Base-by-base conservation (phyloP, 2,113 vertebrate genomes). In the Stictonetta naevosa region DNA sequence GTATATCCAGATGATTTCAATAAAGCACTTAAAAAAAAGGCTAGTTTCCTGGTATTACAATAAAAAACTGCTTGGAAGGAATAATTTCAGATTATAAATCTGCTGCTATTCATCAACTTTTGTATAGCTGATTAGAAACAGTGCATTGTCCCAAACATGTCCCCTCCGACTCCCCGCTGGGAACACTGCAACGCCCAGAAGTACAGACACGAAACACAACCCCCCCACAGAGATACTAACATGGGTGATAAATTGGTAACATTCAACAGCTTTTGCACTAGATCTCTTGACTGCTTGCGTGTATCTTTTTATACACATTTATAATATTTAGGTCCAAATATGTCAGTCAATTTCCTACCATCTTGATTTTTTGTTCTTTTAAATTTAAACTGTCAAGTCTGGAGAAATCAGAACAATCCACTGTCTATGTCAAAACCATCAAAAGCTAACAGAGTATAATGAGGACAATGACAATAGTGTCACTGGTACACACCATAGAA, bases 1-100 rank as follows among this genome's bases (percentile, higher is more conserved):
- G 82, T 80, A 95, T 86, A 96, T 94, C 97, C 97, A 98, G 97
- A 98, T 98, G 97, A 98, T 97, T 97, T 97, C 97, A 98, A 98
- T 98, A 98, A 98, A 97, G 91, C 58, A 89, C 64, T 91, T 76
- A 62, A 83, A 81, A 80, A 92, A 88, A 58, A 87, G 82, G 84
- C 83, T 91, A 90, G 94, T 97, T 98, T 97, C 96, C 96, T 97
- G 94, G 92, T 95, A 94, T 97, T 97, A 97, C 94, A 97, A 97
- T 96, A 97, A 97, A 94, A 96, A 97, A 95, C 94, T 96, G 97
- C 92, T 98, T 94, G 83, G 90, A 96, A 83, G 87, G 90, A 98
- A 96, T 97, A 91, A 97, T 97, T 97, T 97, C 95, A 96, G 97
- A 97, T 97, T 90, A 95, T 92, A 95, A 96, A 96, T 96, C 77